Conservation (phyloP, 2,797 vertebrate genomes). For the Esox masquinongy region DNA sequence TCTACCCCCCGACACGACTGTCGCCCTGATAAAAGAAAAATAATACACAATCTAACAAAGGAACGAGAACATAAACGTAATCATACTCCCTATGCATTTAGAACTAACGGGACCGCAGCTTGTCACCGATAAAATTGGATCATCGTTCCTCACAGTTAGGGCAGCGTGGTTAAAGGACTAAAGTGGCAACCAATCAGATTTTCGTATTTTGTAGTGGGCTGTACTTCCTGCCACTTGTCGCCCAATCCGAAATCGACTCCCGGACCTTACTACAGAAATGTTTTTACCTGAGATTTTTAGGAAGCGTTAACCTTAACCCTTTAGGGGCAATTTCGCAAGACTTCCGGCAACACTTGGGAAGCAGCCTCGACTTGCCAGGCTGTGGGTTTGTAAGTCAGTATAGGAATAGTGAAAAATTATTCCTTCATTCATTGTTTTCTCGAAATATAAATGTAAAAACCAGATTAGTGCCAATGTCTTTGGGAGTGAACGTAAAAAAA, state of each 20-base stretch:
- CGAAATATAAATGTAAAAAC: too few relatives aligned
- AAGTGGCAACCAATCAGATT: slow-evolving; percentile 2
- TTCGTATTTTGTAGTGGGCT: not conserved
- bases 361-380: too few relatives aligned
- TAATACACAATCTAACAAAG: not conserved
- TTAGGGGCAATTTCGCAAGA: too few relatives aligned
- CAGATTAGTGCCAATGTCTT: too few relatives aligned
- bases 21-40: not conserved
- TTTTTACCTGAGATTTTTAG: too few relatives aligned
- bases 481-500: too few relatives aligned
- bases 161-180: slow-evolving; percentile 3
- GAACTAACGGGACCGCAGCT: not conserved
- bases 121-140: not conserved
- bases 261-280: not conserved
- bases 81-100: not conserved
- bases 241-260: not conserved
- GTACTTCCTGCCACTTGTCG: not conserved
- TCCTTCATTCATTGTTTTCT: too few relatives aligned
- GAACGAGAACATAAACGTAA: not conserved
- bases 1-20: not conserved
- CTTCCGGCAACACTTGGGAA: too few relatives aligned
- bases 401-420: too few relatives aligned
- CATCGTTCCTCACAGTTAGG: not conserved
- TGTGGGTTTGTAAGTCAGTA: too few relatives aligned
- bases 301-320: too few relatives aligned